Conservation (phyloP, 2,113 vertebrate species). For the Puntigrus tetrazona region DNA sequence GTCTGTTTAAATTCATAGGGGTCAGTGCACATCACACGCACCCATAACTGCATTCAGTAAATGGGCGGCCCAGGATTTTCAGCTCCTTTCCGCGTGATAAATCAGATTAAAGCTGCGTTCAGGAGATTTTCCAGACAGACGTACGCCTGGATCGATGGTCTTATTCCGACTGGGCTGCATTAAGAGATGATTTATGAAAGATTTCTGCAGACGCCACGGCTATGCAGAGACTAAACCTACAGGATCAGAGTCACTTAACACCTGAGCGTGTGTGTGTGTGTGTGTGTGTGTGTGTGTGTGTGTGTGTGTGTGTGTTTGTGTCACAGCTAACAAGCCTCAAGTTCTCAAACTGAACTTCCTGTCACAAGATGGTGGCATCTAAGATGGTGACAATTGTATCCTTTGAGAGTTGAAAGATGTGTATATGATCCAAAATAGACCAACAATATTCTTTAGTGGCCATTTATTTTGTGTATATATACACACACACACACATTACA, state of each 20-base stretch:
- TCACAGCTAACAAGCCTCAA: not conserved
- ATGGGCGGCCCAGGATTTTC: conserved; percentile 28
- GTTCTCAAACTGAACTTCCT: not conserved
- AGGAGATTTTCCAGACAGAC: conserved; percentile 47
- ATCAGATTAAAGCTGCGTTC: conserved; percentile 46
- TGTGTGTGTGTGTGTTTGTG: not conserved
- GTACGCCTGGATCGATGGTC: conserved; percentile 30
- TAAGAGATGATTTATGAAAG: conserved; percentile 45
- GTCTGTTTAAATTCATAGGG: conserved; percentile 44
- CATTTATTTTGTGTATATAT: too few relatives aligned
- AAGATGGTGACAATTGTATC: not conserved
- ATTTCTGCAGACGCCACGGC: conserved; percentile 30
- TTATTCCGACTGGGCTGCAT: conserved; percentile 40
- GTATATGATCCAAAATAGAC: not conserved
- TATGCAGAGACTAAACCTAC: conserved; percentile 21
- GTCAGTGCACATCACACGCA: conserved; percentile 34
- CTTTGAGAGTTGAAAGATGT: not conserved
- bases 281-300: not conserved
- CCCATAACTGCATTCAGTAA: conserved; percentile 34
- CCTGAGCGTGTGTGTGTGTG: not conserved
- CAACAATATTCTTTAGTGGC: not conserved
- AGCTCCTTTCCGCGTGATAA: conserved; percentile 35
- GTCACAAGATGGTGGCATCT: not conserved
- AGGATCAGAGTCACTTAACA: not conserved
- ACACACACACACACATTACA: too few relatives aligned